phyloP scores from a whole-genome alignment of 92 coral and sea anemone genomes.

The Porites evermanni region DNA sequence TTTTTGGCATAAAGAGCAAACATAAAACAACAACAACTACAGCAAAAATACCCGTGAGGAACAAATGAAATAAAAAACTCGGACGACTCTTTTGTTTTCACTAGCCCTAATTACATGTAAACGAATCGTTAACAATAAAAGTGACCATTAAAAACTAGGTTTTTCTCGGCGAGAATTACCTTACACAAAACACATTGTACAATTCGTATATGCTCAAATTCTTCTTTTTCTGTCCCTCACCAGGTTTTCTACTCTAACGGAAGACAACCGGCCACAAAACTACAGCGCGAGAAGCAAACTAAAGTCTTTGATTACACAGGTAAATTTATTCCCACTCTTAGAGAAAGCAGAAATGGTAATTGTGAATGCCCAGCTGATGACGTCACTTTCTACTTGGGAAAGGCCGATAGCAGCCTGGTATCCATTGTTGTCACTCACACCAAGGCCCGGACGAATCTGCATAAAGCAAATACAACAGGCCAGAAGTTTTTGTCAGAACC shows the following conservation, averaged over 20 bases:
- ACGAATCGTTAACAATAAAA: too few species aligned
- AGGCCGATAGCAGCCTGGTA: constrained; percentile 65
- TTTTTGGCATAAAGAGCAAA: too few species aligned
- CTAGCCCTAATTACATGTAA: too few species aligned
- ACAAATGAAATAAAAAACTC: too few species aligned
- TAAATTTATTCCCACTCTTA: constrained; percentile 50
- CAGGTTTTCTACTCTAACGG: constrained; percentile 70
- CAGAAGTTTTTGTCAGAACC: constrained; percentile 72
- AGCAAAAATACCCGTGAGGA: too few species aligned
- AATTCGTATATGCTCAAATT: not conserved
- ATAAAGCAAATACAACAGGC: constrained; percentile 23
- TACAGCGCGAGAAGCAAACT: constrained; percentile 71
- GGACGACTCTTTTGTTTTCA: too few species aligned
- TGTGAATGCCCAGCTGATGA: constrained; percentile 66
- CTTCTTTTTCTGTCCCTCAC: not conserved
- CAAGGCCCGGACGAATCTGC: constrained; percentile 59
- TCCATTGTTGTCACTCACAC: constrained; percentile 71
- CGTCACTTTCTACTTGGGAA: constrained; percentile 68
- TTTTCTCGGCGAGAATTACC: too few species aligned
- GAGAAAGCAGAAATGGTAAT: constrained; percentile 46
- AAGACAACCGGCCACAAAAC: constrained; percentile 58
- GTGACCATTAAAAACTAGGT: too few species aligned
- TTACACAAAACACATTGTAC: too few species aligned
- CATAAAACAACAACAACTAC: too few species aligned
- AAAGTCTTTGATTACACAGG: constrained; percentile 83